phyloP scores from a whole-genome alignment of 92 coral and sea anemone genomes.

The Plumapathes pennacea region DNA sequence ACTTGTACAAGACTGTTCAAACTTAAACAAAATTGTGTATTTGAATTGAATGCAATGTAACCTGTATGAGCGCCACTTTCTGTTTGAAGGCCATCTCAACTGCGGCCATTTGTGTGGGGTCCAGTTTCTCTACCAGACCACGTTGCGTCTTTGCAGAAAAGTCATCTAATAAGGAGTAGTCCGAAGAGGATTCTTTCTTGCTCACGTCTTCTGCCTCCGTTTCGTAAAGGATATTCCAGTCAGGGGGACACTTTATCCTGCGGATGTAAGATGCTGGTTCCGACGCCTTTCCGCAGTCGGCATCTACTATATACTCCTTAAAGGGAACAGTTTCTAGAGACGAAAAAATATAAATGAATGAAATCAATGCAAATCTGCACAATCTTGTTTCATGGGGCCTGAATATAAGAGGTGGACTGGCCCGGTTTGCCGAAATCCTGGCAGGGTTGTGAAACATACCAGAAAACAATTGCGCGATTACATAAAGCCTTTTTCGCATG shows the following conservation, averaged over 20 bases:
- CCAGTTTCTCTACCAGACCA: slow-evolving; percentile 27
- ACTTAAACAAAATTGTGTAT: too few relatives aligned
- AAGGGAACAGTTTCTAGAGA: slow-evolving; percentile 47
- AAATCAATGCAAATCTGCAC: too few relatives aligned
- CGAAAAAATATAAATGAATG: background rate
- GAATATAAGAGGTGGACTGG: too few relatives aligned
- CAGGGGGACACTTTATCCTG: slow-evolving; percentile 36
- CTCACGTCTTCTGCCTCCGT: background rate
- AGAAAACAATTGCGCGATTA: too few relatives aligned
- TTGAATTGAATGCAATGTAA: too few relatives aligned
- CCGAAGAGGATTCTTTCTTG: background rate
- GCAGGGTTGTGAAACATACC: too few relatives aligned
- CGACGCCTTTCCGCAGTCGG: slow-evolving; percentile 1
- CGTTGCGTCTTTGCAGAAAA: slow-evolving; percentile 8
- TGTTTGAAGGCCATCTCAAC: slow-evolving; percentile 59
- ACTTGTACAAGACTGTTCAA: too few relatives aligned
- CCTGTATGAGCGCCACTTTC: slow-evolving; percentile 75
- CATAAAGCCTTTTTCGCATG: too few relatives aligned
- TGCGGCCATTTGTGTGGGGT: slow-evolving; percentile 66
- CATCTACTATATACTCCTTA: slow-evolving; percentile 46
- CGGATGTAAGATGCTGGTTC: slow-evolving; percentile 47
- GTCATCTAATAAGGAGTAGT: slow-evolving; percentile 29
- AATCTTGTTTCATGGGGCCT: too few relatives aligned
- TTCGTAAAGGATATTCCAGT: slow-evolving; percentile 63
- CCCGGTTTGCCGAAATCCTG: too few relatives aligned